Percentiles rank a stretch among this genome's conserved stretches.
Evolutionary conservation across 64 coral and sea anemone genomes (phyloP).

Genomic region (Acropora tenuis): DNA sequence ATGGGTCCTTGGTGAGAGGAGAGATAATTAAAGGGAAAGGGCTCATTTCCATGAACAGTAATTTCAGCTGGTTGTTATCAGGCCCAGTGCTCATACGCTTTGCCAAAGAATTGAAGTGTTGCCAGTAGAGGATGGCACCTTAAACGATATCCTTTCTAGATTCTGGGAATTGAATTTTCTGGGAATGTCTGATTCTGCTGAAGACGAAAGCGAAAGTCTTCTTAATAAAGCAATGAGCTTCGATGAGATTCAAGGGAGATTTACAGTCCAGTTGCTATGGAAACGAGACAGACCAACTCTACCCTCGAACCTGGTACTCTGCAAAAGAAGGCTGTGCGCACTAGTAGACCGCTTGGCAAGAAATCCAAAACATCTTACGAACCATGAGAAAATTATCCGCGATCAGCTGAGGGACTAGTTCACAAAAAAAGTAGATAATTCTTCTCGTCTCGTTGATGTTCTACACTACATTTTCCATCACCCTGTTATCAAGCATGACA

Average conservation of each 20-base stretch:
- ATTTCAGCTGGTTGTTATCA: constrained; percentile 66
- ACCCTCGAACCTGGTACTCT: constrained; percentile 29
- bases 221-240: background rate
- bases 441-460: background rate
- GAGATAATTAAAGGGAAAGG: background rate
- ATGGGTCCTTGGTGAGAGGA: background rate
- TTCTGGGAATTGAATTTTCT: background rate
- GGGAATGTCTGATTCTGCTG: background rate
- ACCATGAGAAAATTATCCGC: constrained; percentile 9
- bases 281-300: background rate
- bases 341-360: background rate
- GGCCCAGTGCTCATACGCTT: constrained; percentile 24
- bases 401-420: constrained; percentile 37
- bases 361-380: constrained; percentile 22
- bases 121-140: background rate
- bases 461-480: constrained; percentile 55
- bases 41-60: background rate
- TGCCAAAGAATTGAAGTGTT: background rate
- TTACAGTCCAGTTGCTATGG: background rate
- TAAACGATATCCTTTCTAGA: background rate
- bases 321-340: constrained; percentile 17
- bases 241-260: background rate
- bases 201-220: background rate
- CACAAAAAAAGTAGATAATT: constrained; percentile 29
- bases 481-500: constrained; percentile 57